Conservation (phyloP, 1,140 invertebrate species). For the Atopsyche davidsoni region DNA sequence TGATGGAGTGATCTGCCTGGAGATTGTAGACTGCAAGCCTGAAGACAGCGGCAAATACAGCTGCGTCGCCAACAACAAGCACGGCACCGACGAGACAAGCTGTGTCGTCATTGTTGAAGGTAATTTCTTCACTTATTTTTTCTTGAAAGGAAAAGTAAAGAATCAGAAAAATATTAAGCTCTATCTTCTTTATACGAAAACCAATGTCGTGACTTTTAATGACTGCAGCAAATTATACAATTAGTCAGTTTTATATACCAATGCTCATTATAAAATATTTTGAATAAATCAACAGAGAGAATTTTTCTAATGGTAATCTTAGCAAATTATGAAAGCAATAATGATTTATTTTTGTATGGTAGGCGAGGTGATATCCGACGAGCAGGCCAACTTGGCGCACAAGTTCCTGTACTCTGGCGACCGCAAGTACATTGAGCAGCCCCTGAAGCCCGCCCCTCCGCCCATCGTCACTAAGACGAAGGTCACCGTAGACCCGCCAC, state of each 20-base stretch:
- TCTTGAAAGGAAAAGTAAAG: no score
- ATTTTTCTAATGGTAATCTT: not conserved
- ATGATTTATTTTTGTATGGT: slow-evolving; percentile 9
- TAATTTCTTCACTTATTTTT: slow-evolving; percentile 37
- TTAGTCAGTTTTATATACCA: not conserved
- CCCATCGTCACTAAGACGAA: slow-evolving; percentile 62
- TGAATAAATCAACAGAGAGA: not conserved
- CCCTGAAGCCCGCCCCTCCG: slow-evolving; percentile 67
- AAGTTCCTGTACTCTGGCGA: slow-evolving; percentile 84
- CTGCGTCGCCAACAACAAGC: slow-evolving; percentile 85
- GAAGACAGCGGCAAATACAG: slow-evolving; percentile 95
- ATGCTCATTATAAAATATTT: not conserved
- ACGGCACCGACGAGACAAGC: slow-evolving; percentile 90
- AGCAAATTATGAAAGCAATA: not conserved
- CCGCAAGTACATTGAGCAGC: slow-evolving; percentile 75
- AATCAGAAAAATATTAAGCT: no score
- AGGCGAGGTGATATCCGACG: slow-evolving; percentile 68
- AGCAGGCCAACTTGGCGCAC: slow-evolving; percentile 74
- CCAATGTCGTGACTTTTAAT: no score
- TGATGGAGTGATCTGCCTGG: slow-evolving; percentile 92
- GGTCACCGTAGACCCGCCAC: slow-evolving; percentile 46
- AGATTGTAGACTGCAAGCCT: slow-evolving; percentile 90
- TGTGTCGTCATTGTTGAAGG: slow-evolving; percentile 98
- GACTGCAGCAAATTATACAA: not conserved
- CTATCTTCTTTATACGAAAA: no score